phyloP scores from a whole-genome alignment of 2,888 invertebrate species.

The Xanthorhoe designata region DNA sequence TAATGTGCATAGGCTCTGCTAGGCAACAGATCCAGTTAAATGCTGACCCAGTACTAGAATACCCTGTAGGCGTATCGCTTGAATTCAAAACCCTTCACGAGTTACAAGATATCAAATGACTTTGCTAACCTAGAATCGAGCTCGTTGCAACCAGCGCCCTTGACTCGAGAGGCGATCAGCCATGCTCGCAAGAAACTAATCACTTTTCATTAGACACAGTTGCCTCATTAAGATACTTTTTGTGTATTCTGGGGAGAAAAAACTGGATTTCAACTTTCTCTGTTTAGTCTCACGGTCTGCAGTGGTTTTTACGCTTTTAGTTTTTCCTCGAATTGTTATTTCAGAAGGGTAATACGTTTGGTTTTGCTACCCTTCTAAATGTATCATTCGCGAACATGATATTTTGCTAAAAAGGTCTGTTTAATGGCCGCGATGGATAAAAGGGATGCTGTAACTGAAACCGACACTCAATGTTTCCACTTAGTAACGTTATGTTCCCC shows the following conservation, averaged over 20 bases:
- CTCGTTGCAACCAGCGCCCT: slow-evolving; percentile 51
- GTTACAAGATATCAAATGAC: slow-evolving; percentile 33
- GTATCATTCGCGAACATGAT: neutral
- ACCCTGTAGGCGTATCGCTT: neutral
- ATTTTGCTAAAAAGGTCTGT: slow-evolving; percentile 1
- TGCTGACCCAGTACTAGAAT: neutral
- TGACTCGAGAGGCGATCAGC: slow-evolving; percentile 58
- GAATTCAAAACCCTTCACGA: neutral
- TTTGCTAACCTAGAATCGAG: slow-evolving; percentile 33
- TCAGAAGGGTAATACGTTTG: neutral
- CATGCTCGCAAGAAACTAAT: slow-evolving; percentile 67
- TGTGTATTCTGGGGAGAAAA: slow-evolving; percentile 24
- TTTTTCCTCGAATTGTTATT: neutral
- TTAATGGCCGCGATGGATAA: neutral
- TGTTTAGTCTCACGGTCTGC: slow-evolving; percentile 18
- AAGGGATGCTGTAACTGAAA: slow-evolving; percentile 3
- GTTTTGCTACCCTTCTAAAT: neutral
- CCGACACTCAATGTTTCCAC: neutral
- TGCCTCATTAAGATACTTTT: slow-evolving; percentile 46
- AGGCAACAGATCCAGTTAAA: neutral
- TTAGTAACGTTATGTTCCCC: neutral
- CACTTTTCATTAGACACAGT: slow-evolving; percentile 63
- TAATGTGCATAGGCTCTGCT: too few species aligned
- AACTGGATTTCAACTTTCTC: slow-evolving; percentile 26
- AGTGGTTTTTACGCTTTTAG: neutral